A percentile compares a stretch with the other conserved stretches of the same genome.
These are phyloP conservation scores for Gnatocerus cornutus DNA, from an alignment of 2,888 invertebrate genomes.

Conservation along the genomic window DNA sequence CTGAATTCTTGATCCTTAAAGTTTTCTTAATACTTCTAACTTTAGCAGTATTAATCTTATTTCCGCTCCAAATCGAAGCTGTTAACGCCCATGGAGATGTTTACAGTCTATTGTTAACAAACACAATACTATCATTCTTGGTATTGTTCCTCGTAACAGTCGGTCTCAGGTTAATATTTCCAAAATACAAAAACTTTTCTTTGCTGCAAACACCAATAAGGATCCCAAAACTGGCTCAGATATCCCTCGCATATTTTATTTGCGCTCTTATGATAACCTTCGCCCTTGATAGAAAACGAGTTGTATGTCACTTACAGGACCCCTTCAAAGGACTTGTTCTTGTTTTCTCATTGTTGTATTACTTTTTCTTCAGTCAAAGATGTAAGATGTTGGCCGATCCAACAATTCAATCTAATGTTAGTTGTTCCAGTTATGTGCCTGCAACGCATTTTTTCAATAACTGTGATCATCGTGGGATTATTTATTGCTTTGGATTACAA, in stretches of 20 bases:
- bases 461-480: slow-evolving; percentile 76
- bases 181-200: slow-evolving; percentile 60
- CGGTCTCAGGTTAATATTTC: slow-evolving; percentile 60
- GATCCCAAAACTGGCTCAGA: slow-evolving; percentile 68
- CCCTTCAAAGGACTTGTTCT: slow-evolving; percentile 76
- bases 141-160: slow-evolving; percentile 61
- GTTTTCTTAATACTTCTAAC: slow-evolving; percentile 71
- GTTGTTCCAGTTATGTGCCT: slow-evolving; percentile 74
- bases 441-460: slow-evolving; percentile 75
- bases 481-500: slow-evolving; percentile 78
- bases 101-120: slow-evolving; percentile 65
- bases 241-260: slow-evolving; percentile 70
- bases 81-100: slow-evolving; percentile 65
- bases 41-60: slow-evolving; percentile 71
- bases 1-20: slow-evolving; percentile 71
- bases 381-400: slow-evolving; percentile 67
- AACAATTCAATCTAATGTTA: slow-evolving; percentile 42
- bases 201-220: slow-evolving; percentile 67
- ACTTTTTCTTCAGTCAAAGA: slow-evolving; percentile 76
- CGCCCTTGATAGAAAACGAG: slow-evolving; percentile 73
- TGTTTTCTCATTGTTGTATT: slow-evolving; percentile 75
- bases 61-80: slow-evolving; percentile 73
- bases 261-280: slow-evolving; percentile 72
- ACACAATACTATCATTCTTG: slow-evolving; percentile 60
- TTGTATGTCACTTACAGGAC: slow-evolving; percentile 77